phyloP scores from a whole-genome alignment of 2,888 invertebrate genomes.

The Horisme vitalbata region DNA sequence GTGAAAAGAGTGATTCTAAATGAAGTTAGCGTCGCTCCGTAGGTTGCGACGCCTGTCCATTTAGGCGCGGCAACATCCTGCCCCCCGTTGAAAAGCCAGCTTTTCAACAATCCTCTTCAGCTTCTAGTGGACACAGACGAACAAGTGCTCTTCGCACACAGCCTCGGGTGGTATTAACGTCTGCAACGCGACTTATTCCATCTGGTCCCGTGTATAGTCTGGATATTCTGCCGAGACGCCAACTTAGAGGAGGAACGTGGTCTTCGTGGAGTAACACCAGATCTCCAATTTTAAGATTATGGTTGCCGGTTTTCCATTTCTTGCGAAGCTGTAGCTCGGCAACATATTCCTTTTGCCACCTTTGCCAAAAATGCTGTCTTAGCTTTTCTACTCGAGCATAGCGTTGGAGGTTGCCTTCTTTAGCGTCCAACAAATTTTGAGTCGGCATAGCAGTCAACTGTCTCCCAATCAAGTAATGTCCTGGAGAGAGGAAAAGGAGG shows the following conservation, averaged over 20 bases:
- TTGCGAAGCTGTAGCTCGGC: neutral
- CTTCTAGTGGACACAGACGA: constrained; percentile 1
- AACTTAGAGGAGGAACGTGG: constrained; percentile 45
- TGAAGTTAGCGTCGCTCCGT: too few species aligned
- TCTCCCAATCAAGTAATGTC: constrained; percentile 2
- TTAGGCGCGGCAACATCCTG: neutral
- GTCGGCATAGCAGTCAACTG: neutral
- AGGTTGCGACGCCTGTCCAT: too few species aligned
- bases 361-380: constrained; percentile 3
- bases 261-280: constrained; percentile 30
- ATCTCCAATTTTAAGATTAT: neutral
- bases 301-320: neutral
- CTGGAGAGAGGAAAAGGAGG: constrained; percentile 6
- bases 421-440: neutral
- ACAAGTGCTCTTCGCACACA: constrained; percentile 18
- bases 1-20: too few species aligned
- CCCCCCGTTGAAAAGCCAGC: neutral
- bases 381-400: neutral
- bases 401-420: neutral
- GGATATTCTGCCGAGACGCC: constrained; percentile 49
- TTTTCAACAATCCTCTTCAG: neutral
- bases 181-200: constrained; percentile 46
- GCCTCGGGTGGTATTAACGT: constrained; percentile 48
- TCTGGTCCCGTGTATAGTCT: constrained; percentile 50
- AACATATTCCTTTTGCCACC: neutral